Base-by-base conservation (phyloP, 2,888 invertebrate species). In the Andrena flavipes region DNA sequence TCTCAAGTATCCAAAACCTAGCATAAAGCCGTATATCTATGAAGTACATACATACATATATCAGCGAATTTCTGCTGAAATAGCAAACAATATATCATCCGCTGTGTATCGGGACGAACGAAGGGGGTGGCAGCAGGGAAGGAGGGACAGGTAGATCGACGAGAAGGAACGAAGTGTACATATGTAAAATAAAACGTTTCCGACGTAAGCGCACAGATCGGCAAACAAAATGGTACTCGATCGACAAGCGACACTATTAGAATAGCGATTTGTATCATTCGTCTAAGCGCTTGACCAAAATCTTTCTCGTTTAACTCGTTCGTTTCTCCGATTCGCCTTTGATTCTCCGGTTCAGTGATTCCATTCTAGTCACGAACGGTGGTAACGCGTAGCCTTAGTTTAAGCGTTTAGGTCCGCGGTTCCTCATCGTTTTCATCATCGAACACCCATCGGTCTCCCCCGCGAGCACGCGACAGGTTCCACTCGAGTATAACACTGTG, bases 171-270 rank as follows among this genome's bases (percentile, higher is more conserved):
- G 73, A 67, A 30, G 67, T 90, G 90, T 90, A 90, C 85, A 90
- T 90, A 90, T 90, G 90, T 90, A 90, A 82, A 84, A 88, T 90
- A 88, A 65, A 62, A 77, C 87, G 85, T 89, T 88, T 87, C 86
- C 83, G 88, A 90, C 85, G 83, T 90, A 90, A 91, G 85, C 91
- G 91, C 91, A 91, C 90, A 90, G 87, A 88, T 82, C 82, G 84
- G 82, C 65, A 62, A 81, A 82, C 80, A 62, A 77, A 63, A 42
- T 42, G 20, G 54, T 60, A 77, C 70, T 83, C 74, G 23, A 80
- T 76, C 85, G 48, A 76, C 71, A 80, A 80, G 70, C 49, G 67
- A 86, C 84, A 86, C 83, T 85, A 62, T 10, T 86, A 85, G 81
- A 54, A 64, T 86, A 86, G 84, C 20, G 29, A 86, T 86, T 86